These are phyloP conservation scores for Yponomeuta malinellus DNA, from an alignment of 2,888 invertebrate species.

Conservation along the genomic window DNA sequence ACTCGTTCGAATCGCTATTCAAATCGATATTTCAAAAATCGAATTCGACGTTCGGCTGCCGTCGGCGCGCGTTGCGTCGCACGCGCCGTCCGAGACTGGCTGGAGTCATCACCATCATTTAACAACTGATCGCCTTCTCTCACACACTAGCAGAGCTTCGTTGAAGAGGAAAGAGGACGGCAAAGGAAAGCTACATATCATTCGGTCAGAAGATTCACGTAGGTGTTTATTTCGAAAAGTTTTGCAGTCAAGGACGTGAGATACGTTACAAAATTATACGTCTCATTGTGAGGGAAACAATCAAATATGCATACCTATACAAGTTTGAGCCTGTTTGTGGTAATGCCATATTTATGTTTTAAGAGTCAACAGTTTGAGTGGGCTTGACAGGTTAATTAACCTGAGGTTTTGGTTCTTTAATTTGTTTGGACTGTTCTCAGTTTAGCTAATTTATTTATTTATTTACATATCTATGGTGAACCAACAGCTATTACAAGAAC, in stretches of 20 bases:
- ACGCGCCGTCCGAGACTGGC: conserved; percentile 65
- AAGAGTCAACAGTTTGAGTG: not conserved
- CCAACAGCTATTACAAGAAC: too few relatives aligned
- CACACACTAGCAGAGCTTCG: conserved; percentile 35
- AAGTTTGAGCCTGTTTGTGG: not conserved
- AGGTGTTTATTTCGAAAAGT: conserved; percentile 52
- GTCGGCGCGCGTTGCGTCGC: conserved; percentile 51
- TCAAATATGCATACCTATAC: conserved; percentile 20
- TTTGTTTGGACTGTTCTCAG: not conserved
- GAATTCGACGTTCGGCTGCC: conserved; percentile 24
- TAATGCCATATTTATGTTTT: not conserved
- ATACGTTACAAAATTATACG: conserved; percentile 44
- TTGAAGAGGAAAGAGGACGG: conserved; percentile 11
- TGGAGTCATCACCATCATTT: conserved; percentile 54
- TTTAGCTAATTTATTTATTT: not conserved
- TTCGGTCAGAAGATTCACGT: conserved; percentile 37
- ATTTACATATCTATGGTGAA: too few relatives aligned
- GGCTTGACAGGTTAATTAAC: not conserved
- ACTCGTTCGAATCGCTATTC: conserved; percentile 32
- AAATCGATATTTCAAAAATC: conserved; percentile 41
- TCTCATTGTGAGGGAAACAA: conserved; percentile 33
- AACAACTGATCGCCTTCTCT: conserved; percentile 40
- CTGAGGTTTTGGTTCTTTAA: not conserved
- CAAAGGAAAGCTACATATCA: conserved; percentile 33
- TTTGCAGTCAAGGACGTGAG: conserved; percentile 52